Percentiles rank a stretch among this genome's conserved stretches.
Conservation (phyloP, 2,888 invertebrate genomes). For the Thelaira solivaga region DNA sequence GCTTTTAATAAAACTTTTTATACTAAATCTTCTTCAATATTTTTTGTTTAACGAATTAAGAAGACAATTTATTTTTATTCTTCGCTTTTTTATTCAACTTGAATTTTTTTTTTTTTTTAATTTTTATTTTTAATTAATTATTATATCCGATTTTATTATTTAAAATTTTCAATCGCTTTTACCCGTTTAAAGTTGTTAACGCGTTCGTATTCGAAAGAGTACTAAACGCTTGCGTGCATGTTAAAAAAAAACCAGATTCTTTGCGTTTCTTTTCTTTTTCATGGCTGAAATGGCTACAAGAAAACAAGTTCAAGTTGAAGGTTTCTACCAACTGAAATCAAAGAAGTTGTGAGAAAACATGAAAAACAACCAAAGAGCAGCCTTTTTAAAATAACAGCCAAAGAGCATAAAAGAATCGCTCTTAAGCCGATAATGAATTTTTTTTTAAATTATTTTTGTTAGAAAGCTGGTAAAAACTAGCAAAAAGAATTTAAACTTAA, state of each 20-base stretch:
- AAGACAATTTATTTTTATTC: not conserved
- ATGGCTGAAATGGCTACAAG: constrained; percentile 10
- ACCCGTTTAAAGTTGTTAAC: constrained; percentile 46
- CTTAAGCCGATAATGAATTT: no score
- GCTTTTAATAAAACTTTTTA: not conserved
- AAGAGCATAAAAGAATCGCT: no score
- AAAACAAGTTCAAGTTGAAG: constrained; percentile 63
- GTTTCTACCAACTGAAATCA: constrained; percentile 27
- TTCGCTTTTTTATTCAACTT: not conserved
- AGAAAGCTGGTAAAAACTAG: no score
- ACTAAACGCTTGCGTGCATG: constrained; percentile 59
- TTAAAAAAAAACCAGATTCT: constrained; percentile 51
- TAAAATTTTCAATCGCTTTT: not conserved
- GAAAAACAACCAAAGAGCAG: not conserved
- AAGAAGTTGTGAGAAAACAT: not conserved
- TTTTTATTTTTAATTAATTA: constrained; percentile 7
- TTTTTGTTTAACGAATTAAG: not conserved
- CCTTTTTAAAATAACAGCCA: no score
- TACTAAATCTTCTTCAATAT: not conserved
- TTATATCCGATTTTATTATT: not conserved
- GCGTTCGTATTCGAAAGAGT: constrained; percentile 53
- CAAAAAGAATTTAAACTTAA: no score
- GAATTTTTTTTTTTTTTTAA: not conserved
- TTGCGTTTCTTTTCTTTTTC: not conserved
- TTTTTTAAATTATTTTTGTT: no score